Evolutionary conservation across 2,113 vertebrate species (phyloP), one percentile per base, ranked within the genome.

Genomic region (Triplophysa rosa): DNA sequence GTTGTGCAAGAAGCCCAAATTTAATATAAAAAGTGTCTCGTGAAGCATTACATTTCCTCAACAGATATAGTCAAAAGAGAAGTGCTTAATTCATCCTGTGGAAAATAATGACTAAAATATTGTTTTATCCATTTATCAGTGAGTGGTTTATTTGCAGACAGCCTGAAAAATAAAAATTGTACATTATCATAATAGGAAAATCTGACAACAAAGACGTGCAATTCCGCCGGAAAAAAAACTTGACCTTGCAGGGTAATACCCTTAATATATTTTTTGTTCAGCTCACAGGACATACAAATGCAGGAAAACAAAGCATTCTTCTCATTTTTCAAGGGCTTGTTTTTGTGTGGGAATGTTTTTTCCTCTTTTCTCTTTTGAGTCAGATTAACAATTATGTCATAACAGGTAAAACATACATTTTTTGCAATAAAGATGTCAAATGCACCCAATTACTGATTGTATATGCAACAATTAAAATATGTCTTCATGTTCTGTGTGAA

Each of bases 201-300:
- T 69, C 45, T 69, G 23, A 54, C 24, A 54, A 52, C 67, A 69
- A 42, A 29, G 9, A 69, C 45, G 16, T 52, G 14, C 4, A 49
- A 69, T 24, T 67, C 49, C 13, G 24, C 16, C 14, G 26, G 4
- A 66, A 19, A 3, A 26, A 68, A 45, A 52, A 14, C 45, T 29
- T 69, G 24, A 26, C 67, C 47, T 69, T 69, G 67, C 16, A 69
- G 26, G 16, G 29, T 29, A 19, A 17, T 4, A 69, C 23, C 21
- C 23, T 69, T 19, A 69, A 52, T 54, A 11, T 14, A 68, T 69
- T 52, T 8, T 52, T 68, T 68, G 42, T 67, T 47, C 42, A 24
- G 21, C 21, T 67, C 21, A 47, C 13, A 67, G 13, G 21, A 67
- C 45, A 45, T 47, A 24, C 40, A 47, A n/a, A 56, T 52, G 14